phyloP scores from a whole-genome alignment of 1,140 invertebrate genomes.

The Rhagoletis pomonella region DNA sequence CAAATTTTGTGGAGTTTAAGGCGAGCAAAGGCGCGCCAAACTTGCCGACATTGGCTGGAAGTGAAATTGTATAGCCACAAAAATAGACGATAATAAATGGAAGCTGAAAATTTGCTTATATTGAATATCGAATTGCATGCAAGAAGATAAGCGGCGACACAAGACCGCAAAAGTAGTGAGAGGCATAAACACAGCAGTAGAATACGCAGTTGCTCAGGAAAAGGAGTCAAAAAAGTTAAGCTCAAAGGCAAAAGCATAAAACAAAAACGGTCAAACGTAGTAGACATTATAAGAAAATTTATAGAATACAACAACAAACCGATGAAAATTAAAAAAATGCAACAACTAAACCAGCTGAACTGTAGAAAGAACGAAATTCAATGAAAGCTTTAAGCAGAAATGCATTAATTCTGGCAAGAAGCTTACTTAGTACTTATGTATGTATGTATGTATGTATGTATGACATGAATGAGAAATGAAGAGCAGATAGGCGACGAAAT shows the following conservation, averaged over 20 bases:
- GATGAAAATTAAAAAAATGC: slow-evolving; percentile 23
- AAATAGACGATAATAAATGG: background rate
- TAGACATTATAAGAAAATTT: slow-evolving; percentile 13
- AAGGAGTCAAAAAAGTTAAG: background rate
- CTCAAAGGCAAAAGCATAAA: background rate
- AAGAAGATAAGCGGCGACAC: slow-evolving; percentile 1
- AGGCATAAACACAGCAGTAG: background rate
- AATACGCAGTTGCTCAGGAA: background rate
- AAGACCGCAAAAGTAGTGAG: background rate
- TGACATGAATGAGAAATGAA: background rate
- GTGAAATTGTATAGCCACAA: slow-evolving; percentile 8
- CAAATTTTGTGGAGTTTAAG: too few relatives aligned
- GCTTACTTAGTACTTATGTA: background rate
- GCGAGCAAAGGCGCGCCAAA: background rate
- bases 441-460: background rate
- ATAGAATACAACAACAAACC: slow-evolving; percentile 12
- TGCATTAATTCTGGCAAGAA: background rate
- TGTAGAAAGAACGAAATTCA: background rate
- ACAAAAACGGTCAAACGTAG: background rate
- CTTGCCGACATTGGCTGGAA: background rate
- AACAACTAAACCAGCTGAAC: background rate
- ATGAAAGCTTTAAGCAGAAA: slow-evolving; percentile 25
- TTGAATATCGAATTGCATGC: slow-evolving; percentile 9
- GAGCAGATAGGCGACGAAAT: background rate
- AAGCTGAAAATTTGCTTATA: background rate